Evolutionary conservation across 2,888 invertebrate genomes (phyloP).

Genomic region (Pelosia muscerda): DNA sequence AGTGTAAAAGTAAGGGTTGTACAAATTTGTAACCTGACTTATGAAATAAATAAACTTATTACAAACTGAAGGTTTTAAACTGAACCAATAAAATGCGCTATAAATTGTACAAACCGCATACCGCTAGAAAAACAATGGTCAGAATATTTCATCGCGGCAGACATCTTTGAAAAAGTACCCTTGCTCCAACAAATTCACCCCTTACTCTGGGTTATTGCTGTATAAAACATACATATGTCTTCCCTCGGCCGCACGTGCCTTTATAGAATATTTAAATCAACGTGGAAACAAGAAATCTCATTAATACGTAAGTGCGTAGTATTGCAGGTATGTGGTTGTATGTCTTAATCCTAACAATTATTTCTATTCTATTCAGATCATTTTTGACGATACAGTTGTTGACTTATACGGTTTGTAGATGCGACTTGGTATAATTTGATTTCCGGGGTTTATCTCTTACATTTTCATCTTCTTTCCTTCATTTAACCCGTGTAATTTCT

Average conservation of each 20-base stretch:
- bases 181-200: conserved; percentile 50
- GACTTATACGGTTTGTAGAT: neutral
- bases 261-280: conserved; percentile 62
- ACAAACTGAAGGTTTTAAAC: neutral
- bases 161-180: conserved; percentile 48
- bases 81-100: conserved; percentile 6
- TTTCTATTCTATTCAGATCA: neutral
- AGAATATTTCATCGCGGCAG: conserved; percentile 38
- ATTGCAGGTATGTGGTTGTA: conserved; percentile 15
- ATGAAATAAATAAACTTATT: too few species aligned
- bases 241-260: conserved; percentile 55
- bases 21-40: too few species aligned
- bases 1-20: too few species aligned
- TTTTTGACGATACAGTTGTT: neutral
- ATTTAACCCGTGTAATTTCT: too few species aligned
- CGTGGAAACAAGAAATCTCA: conserved; percentile 58
- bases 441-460: too few species aligned
- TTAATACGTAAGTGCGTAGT: conserved; percentile 57
- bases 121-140: conserved; percentile 21
- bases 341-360: neutral
- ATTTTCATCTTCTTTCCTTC: too few species aligned
- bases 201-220: conserved; percentile 52
- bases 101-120: conserved; percentile 14
- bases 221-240: conserved; percentile 58
- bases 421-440: neutral